Evolutionary conservation across 2,888 invertebrate species (phyloP), one percentile per base, ranked within the genome.

Genomic region (Sarcophaga variegata): DNA sequence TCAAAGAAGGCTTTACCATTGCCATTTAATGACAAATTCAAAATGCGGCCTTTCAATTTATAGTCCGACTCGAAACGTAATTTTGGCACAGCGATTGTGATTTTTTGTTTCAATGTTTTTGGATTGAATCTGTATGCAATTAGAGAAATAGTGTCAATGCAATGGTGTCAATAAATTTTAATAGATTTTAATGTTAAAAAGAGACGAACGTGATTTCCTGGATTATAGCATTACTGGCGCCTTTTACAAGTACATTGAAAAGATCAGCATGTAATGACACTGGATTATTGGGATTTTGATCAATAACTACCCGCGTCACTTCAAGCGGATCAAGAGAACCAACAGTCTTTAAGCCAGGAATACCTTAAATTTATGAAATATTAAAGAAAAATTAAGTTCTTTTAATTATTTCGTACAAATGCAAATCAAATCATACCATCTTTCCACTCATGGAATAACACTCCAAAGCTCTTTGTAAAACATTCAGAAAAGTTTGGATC

Each of bases 41-140:
- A 92, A 90, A 96, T 95, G 90, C 95, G 94, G 71, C 96, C 96
- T 89, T 95, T 94, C 66, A 96, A 93, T 89, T 95, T 95, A 89
- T 96, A 96, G 11, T 95, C 94, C 37, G 95, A 95, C 90, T 96
- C 95, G 83, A 96, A 95, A 89, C 95, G 94, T 89, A 96, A 93
- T 91, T 95, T 94, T 12, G 95, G 96, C 11, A 96, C 93, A 54
- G 94, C 92, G 3, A 84, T 0, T 25, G 64, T 74, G 8, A 60
- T 0, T 54, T 62, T 70, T 14, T 74, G 10, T 12, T 54, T 8
- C 12, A 81, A 74, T 0, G 66, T 75, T 11, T 70, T 62, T 0
- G 66, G 37, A 84, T 83, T 47, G 5, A 81, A 84, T 12, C 86
- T 87, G 60, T 8, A 79, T 75, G 37, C n/a, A 37, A 37, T 37